Evolutionary conservation across 2,797 vertebrate genomes (phyloP).

Genomic region (Ambastaia sidthimunki): DNA sequence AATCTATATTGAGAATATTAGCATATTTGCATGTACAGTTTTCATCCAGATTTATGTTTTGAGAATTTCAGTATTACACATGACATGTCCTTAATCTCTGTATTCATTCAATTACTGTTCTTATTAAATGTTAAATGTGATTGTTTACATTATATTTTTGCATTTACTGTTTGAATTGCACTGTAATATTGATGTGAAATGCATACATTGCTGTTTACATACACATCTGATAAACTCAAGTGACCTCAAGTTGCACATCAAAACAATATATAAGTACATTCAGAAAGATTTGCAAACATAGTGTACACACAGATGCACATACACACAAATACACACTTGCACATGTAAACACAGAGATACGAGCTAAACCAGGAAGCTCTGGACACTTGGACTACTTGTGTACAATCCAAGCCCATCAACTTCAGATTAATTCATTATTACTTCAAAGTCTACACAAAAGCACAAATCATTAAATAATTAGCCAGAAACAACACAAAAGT

Average conservation of each 20-base stretch:
- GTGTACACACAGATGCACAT: background rate
- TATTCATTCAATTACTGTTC: background rate
- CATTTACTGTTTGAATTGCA: background rate
- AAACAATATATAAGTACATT: background rate
- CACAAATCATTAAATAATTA: background rate
- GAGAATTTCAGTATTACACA: constrained; percentile 1
- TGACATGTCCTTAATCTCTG: background rate
- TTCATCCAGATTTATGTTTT: background rate
- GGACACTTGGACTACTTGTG: constrained; percentile 3
- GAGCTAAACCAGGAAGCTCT: constrained; percentile 30
- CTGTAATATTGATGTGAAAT: background rate
- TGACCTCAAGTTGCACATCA: background rate
- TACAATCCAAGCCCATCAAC: background rate
- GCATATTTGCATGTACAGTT: constrained; percentile 47
- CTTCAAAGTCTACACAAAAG: background rate
- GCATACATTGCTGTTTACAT: background rate
- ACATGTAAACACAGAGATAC: constrained; percentile 4
- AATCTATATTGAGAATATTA: background rate
- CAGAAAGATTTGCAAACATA: constrained; percentile 2
- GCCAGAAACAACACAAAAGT: background rate
- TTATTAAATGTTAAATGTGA: constrained; percentile 9
- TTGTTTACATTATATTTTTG: background rate
- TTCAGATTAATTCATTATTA: background rate
- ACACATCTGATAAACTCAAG: constrained; percentile 17
- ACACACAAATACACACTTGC: background rate